A percentile compares a stretch with the other conserved stretches of the same genome.
phyloP scores from a whole-genome alignment of 1,140 invertebrate genomes.

The Drosophila insularis region DNA sequence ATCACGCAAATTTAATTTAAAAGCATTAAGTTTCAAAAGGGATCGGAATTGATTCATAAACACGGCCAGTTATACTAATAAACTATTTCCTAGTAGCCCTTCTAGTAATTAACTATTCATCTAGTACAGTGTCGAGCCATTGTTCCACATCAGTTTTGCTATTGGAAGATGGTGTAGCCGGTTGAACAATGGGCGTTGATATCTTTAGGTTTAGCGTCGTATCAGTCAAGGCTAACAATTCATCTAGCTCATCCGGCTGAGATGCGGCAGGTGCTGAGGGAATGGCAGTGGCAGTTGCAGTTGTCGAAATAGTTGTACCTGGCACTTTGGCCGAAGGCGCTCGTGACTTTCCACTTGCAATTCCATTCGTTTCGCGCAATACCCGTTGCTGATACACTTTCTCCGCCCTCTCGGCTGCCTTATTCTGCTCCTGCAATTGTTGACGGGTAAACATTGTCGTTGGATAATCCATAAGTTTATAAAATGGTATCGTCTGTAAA shows the following conservation, averaged over 20 bases:
- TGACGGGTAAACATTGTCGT: slow-evolving; percentile 60
- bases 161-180: slow-evolving; percentile 43
- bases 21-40: neutral
- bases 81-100: neutral
- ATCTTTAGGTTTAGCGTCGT: slow-evolving; percentile 43
- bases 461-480: slow-evolving; percentile 79
- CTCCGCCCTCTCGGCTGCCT: slow-evolving; percentile 69
- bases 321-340: slow-evolving; percentile 28
- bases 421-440: slow-evolving; percentile 59
- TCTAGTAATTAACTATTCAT: slow-evolving; percentile 43
- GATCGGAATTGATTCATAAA: neutral
- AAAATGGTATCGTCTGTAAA: slow-evolving; percentile 75
- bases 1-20: too few species aligned
- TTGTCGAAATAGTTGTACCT: neutral
- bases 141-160: slow-evolving; percentile 76
- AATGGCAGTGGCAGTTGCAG: neutral
- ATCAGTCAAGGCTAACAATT: slow-evolving; percentile 65
- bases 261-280: neutral
- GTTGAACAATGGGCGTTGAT: slow-evolving; percentile 41
- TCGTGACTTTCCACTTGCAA: slow-evolving; percentile 31
- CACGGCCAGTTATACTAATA: neutral
- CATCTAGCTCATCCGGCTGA: slow-evolving; percentile 66
- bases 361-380: slow-evolving; percentile 45
- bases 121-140: slow-evolving; percentile 76
- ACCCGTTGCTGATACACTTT: slow-evolving; percentile 59